A percentile compares a stretch with the other conserved stretches of the same genome.
phyloP scores from a whole-genome alignment of 1,140 invertebrate species.

The Orchestia grillus region DNA sequence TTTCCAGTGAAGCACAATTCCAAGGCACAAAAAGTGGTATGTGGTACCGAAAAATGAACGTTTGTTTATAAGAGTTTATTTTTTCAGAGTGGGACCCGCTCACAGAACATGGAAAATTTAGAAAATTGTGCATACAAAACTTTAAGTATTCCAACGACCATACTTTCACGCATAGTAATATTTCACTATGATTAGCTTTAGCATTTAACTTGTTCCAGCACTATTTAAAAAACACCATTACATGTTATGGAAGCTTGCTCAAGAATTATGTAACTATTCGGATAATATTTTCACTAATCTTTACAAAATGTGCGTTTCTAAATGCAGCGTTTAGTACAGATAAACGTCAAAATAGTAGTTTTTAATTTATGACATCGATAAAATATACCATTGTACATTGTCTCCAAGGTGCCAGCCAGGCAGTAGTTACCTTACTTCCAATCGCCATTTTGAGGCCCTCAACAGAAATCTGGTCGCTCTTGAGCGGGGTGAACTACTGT shows the following conservation, averaged over 20 bases:
- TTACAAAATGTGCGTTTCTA: no score
- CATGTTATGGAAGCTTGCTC: not conserved
- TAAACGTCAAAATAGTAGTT: not conserved
- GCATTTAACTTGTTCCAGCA: not conserved
- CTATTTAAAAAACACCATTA: not conserved
- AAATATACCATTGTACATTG: not conserved
- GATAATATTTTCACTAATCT: not conserved
- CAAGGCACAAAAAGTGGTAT: not conserved
- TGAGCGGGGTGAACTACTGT: not conserved
- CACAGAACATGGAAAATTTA: not conserved
- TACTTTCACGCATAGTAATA: not conserved
- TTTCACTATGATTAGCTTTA: not conserved
- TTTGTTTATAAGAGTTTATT: not conserved
- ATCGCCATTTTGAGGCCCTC: not conserved
- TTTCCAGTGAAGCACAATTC: not conserved
- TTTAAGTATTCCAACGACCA: not conserved
- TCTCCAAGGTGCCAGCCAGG: not conserved
- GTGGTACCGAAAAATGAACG: not conserved
- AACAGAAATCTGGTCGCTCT: not conserved
- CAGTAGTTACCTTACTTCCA: not conserved
- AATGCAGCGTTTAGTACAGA: no score
- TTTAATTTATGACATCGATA: not conserved
- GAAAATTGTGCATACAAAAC: not conserved
- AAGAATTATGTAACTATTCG: not conserved
- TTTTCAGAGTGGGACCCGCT: not conserved